These are phyloP conservation scores for Melanchra persicariae DNA, from an alignment of 2,888 invertebrate species.

Conservation along the genomic window DNA sequence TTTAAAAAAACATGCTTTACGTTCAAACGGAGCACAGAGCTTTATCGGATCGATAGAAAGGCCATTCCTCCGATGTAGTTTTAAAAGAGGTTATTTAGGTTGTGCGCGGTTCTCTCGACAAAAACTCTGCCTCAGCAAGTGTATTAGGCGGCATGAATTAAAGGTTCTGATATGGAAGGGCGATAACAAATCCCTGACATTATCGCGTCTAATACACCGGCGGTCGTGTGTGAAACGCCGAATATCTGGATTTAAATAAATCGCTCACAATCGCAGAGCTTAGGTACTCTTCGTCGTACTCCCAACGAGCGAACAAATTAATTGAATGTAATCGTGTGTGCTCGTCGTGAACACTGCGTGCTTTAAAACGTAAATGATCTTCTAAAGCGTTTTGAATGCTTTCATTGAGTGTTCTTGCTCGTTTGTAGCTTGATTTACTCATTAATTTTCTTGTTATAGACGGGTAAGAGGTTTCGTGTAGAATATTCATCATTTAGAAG, in stretches of 20 bases:
- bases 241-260: slow-evolving; percentile 69
- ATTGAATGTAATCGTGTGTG: slow-evolving; percentile 68
- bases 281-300: slow-evolving; percentile 65
- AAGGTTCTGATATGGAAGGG: slow-evolving; percentile 31
- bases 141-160: slow-evolving; percentile 29
- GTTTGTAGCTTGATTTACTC: slow-evolving; percentile 43
- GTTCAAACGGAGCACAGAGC: slow-evolving; percentile 30
- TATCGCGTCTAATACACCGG: slow-evolving; percentile 64
- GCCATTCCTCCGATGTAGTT: slow-evolving; percentile 24
- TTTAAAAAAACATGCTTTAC: slow-evolving; percentile 47
- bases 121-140: slow-evolving; percentile 1
- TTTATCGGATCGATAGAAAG: slow-evolving; percentile 31
- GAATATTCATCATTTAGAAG: slow-evolving; percentile 8
- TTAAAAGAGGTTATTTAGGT: slow-evolving; percentile 25
- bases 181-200: slow-evolving; percentile 66
- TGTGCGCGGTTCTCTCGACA: slow-evolving; percentile 12
- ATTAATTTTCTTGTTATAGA: slow-evolving; percentile 43
- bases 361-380: slow-evolving; percentile 55
- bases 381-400: slow-evolving; percentile 44
- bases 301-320: slow-evolving; percentile 67
- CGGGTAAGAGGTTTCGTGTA: not conserved
- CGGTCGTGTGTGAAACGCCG: slow-evolving; percentile 54
- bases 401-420: slow-evolving; percentile 42
- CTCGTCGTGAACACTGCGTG: slow-evolving; percentile 50
- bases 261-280: slow-evolving; percentile 65